Base-by-base conservation (phyloP, 2,797 vertebrate genomes). In the Morelia viridis region DNA sequence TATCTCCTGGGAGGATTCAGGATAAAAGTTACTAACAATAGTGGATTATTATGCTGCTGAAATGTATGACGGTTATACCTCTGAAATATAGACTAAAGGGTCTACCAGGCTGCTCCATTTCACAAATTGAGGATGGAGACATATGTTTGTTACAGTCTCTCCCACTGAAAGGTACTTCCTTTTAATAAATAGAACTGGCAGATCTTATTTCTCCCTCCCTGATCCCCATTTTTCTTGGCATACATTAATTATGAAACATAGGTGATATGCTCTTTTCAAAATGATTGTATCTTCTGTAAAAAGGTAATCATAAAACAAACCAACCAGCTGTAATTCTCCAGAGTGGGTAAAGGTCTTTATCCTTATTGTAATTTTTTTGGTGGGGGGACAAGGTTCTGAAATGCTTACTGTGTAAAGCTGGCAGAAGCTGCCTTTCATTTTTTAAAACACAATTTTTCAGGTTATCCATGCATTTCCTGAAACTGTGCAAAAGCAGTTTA, bases 341-440 rank as follows among this genome's bases (percentile, higher is more conserved):
- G 91, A 53, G 58, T 61, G 46, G 56, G 62, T 89, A 86, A 86
- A 86, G 86, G 56, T 64, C 56, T 76, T 64, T 85, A 58, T 89
- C 89, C 68, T 92, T 71, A 89, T 31, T 84, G 89, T 83, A 89
- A 57, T 89, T 88, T 53, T 92, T 92, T 89, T 60, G 65, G 65
- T n/a, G n/a, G 5, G 28, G 64, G 4, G 17, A 10, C 31, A 85
- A 46, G 85, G 88, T 53, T 57, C 3, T 71, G 35, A 61, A 85
- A 41, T 28, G 35, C 61, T 61, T 50, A 56, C 15, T 41, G 62
- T 56, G 35, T 4, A 17, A 2, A 28, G 50, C 50, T n/a, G 41
- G 35, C 17, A 3, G 57, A 62, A 26, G 46, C 17, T 31, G 68
- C 68, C 31, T 92, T 85, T 71, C 50, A 64, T 24, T 53, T 84